Base-by-base conservation (phyloP, 2,797 vertebrate genomes). In the Acridotheres tristis region DNA sequence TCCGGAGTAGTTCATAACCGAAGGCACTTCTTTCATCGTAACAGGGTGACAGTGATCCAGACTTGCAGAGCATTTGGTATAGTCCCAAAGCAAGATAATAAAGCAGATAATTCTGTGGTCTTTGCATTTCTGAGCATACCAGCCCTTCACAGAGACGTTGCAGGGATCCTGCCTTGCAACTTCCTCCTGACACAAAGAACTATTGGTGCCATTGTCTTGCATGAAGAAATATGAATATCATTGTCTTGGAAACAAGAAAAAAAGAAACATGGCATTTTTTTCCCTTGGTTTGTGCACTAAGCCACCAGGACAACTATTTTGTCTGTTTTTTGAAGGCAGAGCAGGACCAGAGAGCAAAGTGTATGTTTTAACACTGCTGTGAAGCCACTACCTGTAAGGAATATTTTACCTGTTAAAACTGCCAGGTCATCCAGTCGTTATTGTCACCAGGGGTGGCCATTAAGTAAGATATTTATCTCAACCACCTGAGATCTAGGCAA, bases 21-120 rank as follows among this genome's bases (percentile, higher is more conserved):
- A 96, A 94, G 95, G 93, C 95, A 94, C 91, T 95, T 94, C 94
- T 96, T 96, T 95, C 96, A 96, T 92, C 93, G 29, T 91, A 96
- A 87, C 88, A 77, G 93, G 94, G 96, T 96, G 96, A 96, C 92
- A 67, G 88, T 92, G 94, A 95, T 94, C 82, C 85, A 71, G 88
- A 50, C 89, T 90, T 79, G 77, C 91, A 73, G 88, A 88, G 80
- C 67, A 68, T 95, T 97, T 96, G 94, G 91, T 94, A 40, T 77
- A 23, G 91, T 91, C 96, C 92, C 93, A 93, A 90, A 84, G 74
- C 61, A 42, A 95, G 93, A 96, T 94, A 93, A 94, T 96, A 88
- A 90, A 40, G 51, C 57, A 91, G 96, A 97, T 96, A 96, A 79
- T 54, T 0, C 42, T 2, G 27, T 88, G 59, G 53, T 85, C 57